Base-by-base conservation (phyloP, 1,140 invertebrate species). In the Bombyx mandarina region DNA sequence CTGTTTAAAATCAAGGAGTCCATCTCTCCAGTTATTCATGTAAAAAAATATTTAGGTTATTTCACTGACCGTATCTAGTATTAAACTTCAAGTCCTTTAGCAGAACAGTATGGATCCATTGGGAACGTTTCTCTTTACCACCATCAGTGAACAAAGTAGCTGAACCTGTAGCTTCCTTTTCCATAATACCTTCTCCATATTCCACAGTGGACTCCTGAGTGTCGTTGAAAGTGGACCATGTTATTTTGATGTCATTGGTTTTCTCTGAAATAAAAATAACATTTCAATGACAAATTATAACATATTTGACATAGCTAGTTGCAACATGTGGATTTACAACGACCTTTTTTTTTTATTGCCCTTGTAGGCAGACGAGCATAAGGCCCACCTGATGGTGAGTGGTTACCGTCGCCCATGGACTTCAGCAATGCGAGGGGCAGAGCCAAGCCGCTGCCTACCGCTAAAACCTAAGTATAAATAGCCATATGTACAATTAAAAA, bases 181-280 rank as follows among this genome's bases (percentile, higher is more conserved):
- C 81, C 53, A 93, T 84, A 10, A 82, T 89, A 10, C 77, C 84
- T 46, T 91, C 89, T 1, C 95, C 95, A 88, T 94, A 98, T 75
- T 95, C 91, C 18, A 96, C 95, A 43, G 92, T 66, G 0, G 94
- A 93, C 69, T 90, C 85, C 43, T 89, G 68, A 5, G 96, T 93
- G 65, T 93, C 82, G 66, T 93, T 90, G 62, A 91, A 90, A 43
- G 97, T 98, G 1, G 92, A 93, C 97, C 97, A 99, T 56, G 96
- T 98, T 12, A 98, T 93, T 46, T 96, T 69, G 54, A 86, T 84
- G 56, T 86, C 80, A 43, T 82, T 85, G 22, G 61, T 67, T 64
- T 82, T 80, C 6, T 73, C 83, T 86, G 63, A 12, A 76, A 58
- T 35, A 26, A 6, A 61, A 54, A 26, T 5, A 55, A 9, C 51